phyloP scores from a whole-genome alignment of 92 coral and sea anemone genomes.

The Paragorgia papillata region DNA sequence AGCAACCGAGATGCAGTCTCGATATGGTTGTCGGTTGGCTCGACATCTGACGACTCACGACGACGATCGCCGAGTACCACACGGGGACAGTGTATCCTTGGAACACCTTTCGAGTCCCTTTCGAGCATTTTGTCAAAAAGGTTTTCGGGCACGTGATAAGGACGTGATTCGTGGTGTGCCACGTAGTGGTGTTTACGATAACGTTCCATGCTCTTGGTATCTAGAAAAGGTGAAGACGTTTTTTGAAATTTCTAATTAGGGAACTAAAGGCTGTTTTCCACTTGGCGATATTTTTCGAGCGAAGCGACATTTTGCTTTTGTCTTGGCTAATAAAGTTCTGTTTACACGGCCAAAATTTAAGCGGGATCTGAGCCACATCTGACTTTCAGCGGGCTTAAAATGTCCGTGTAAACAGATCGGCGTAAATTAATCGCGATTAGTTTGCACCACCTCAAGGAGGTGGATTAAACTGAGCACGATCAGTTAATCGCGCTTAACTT shows the following conservation, averaged over 20 bases:
- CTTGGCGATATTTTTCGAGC: no score
- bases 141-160: background rate
- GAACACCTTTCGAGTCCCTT: conserved; percentile 5
- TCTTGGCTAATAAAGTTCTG: no score
- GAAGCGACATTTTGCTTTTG: no score
- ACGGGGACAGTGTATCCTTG: background rate
- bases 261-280: no score
- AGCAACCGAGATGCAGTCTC: conserved; percentile 90
- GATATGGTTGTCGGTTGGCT: conserved; percentile 62
- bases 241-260: background rate
- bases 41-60: conserved; percentile 31
- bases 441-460: no score
- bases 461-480: no score
- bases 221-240: background rate
- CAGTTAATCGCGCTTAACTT: no score
- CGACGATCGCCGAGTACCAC: conserved; percentile 6
- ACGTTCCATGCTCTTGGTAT: background rate
- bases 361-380: no score
- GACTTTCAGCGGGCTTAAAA: no score
- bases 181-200: background rate
- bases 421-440: no score
- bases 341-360: no score
- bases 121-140: conserved; percentile 2
- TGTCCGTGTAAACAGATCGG: no score
- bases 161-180: background rate